phyloP scores from a whole-genome alignment of 1,140 invertebrate species.

The Trialeurodes vaporariorum region DNA sequence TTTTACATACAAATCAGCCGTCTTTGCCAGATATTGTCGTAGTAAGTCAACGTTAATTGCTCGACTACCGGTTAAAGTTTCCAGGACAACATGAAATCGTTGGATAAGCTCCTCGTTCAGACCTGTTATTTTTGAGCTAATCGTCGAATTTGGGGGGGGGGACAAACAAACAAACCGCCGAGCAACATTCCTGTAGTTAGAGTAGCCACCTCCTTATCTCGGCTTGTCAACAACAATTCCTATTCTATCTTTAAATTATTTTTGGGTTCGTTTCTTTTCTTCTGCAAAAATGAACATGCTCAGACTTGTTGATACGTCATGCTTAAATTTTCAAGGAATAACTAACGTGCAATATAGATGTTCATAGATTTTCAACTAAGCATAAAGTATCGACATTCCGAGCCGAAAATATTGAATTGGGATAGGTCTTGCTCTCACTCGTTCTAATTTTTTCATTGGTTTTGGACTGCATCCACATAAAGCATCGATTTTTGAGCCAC shows the following conservation, averaged over 20 bases:
- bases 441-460: slow-evolving; percentile 32
- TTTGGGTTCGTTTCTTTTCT: slow-evolving; percentile 15
- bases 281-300: no score
- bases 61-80: slow-evolving; percentile 25
- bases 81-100: slow-evolving; percentile 28
- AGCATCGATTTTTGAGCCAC: slow-evolving; percentile 33
- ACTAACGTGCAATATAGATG: slow-evolving; percentile 27
- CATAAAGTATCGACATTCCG: slow-evolving; percentile 32
- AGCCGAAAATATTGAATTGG: slow-evolving; percentile 24
- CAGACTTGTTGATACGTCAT: no score
- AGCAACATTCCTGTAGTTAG: slow-evolving; percentile 33
- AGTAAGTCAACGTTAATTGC: no score
- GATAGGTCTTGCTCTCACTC: slow-evolving; percentile 20
- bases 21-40: no score
- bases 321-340: no score
- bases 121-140: slow-evolving; percentile 29
- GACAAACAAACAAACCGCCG: slow-evolving; percentile 33
- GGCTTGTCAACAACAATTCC: slow-evolving; percentile 20
- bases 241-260: slow-evolving; percentile 11
- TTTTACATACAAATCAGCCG: no score
- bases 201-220: slow-evolving; percentile 24
- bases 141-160: slow-evolving; percentile 22
- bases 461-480: slow-evolving; percentile 32
- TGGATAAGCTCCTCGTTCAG: slow-evolving; percentile 31
- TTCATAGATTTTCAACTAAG: slow-evolving; percentile 31